Evolutionary conservation across 2,888 invertebrate species (phyloP), one percentile per base, ranked within the genome.

Genomic region (Lithophane leautieri): DNA sequence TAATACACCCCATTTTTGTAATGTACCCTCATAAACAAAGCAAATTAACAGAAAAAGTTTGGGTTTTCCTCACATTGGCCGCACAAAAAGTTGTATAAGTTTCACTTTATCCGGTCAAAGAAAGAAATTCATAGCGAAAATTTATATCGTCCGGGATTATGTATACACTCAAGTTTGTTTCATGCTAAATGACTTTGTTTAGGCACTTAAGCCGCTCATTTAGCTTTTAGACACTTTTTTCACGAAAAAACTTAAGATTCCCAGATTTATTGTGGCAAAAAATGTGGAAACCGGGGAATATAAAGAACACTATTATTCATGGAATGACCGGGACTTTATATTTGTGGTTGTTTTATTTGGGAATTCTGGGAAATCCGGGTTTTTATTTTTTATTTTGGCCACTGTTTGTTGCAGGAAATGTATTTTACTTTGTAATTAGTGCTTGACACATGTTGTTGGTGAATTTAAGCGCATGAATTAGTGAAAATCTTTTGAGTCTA

Each of bases 171-270:
- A 60, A 67, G 67, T 90, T 91, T 90, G 89, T 90, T 91, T 89
- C 86, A 90, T 90, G 86, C 88, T 90, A 91, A 92, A 92, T 91
- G 90, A 89, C 91, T 92, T 92, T 92, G 91, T 91, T 92, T 90
- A 90, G 90, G 89, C 86, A 88, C 89, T 90, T 90, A 90, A 91
- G 90, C 90, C 81, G 81, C 84, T 88, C 90, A 89, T 90, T 92
- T 90, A 86, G 86, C 79, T 75, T 79, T 76, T 70, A 68, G 70
- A 79, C 79, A 76, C 56, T 67, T 86, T 78, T 83, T 66, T 63
- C 47, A 28, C 52, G 70, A 66, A 77, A 83, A 85, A 85, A 75
- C 75, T 70, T 75, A 73, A 86, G 83, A 71, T 67, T 71, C 74
- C 11, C 78, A 82, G 74, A 83, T 85, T 85, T 78, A 82, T 74